Percentiles rank a stretch among this genome's conserved stretches.
Evolutionary conservation across 2,113 vertebrate species (phyloP).

Genomic region (Thomomys bottae): DNA sequence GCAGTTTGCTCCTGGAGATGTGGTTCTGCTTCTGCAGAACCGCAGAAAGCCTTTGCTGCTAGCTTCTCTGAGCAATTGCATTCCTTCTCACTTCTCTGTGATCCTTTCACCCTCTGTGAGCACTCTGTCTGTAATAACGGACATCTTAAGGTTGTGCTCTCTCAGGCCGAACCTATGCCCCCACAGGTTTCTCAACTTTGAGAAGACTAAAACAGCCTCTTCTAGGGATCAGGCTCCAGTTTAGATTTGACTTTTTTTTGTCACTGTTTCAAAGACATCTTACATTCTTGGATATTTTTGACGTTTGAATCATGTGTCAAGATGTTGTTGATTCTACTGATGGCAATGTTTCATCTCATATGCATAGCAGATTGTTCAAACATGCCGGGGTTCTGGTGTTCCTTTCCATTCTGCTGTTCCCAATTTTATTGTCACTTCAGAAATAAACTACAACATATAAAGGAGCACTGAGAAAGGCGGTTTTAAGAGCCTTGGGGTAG

Average conservation of each 20-base stretch:
- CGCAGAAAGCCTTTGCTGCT: not conserved
- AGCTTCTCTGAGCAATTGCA: not conserved
- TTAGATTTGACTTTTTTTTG: constrained; percentile 59
- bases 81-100: not conserved
- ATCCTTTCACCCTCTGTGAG: not conserved
- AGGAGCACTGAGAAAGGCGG: constrained; percentile 55
- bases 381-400: constrained; percentile 12
- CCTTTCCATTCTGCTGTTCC: constrained; percentile 60
- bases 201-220: not conserved
- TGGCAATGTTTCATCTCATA: constrained; percentile 62
- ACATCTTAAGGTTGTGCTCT: not conserved
- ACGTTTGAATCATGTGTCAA: constrained; percentile 80
- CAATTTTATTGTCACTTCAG: constrained; percentile 73
- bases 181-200: not conserved
- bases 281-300: constrained; percentile 78
- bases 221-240: constrained; percentile 10
- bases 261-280: constrained; percentile 73
- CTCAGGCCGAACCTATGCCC: not conserved
- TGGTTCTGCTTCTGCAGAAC: not conserved
- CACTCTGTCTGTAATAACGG: not conserved
- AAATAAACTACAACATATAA: constrained; percentile 74
- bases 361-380: constrained; percentile 68
- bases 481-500: constrained; percentile 63
- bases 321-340: constrained; percentile 70
- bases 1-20: not conserved